Evolutionary conservation across 2,113 vertebrate genomes (phyloP), one percentile per base, ranked within the genome.

Genomic region (Mola mola): DNA sequence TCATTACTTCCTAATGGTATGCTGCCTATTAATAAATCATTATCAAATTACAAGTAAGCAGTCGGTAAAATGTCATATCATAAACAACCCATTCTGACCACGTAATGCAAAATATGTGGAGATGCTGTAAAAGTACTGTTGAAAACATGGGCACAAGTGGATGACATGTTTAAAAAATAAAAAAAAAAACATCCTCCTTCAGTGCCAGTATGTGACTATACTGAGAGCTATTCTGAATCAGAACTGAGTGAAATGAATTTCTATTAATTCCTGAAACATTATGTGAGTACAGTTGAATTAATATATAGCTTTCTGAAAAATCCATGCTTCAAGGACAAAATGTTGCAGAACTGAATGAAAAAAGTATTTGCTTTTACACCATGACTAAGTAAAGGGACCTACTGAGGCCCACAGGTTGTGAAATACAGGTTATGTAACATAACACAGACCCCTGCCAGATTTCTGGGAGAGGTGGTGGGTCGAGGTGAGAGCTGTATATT

Each of bases 381-480:
- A 66, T 64, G 22, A 87, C 80, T 81, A 66, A 77, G 79, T 71
- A 74, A 82, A 86, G 72, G 64, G 75, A 85, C 66, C 53, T 66
- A 65, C 64, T 48, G 62, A 58, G 52, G 42, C 70, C 60, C 46
- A 46, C 61, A 49, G 68, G 58, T 87, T 88, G 75, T 75, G 84
- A 84, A 88, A 88, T 29, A 43, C 78, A 73, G 70, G 70, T 86
- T 85, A 62, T 71, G 73, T 79, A 87, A 89, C 77, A 57, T 76
- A 80, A 81, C 74, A 81, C 75, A 77, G 76, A 67, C 46, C 24
- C 47, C 49, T 82, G 49, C 58, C 66, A 79, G 71, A 75, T 74
- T 79, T 87, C 79, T 78, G 34, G 37, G 43, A 67, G 49, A 75
- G 58, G 57, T 71, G 71, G 40, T 72, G 48, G 81, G 73, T 51